A percentile compares a stretch with the other conserved stretches of the same genome.
These are phyloP conservation scores for Phengaris arion DNA, from an alignment of 2,888 invertebrate species.

Conservation along the genomic window DNA sequence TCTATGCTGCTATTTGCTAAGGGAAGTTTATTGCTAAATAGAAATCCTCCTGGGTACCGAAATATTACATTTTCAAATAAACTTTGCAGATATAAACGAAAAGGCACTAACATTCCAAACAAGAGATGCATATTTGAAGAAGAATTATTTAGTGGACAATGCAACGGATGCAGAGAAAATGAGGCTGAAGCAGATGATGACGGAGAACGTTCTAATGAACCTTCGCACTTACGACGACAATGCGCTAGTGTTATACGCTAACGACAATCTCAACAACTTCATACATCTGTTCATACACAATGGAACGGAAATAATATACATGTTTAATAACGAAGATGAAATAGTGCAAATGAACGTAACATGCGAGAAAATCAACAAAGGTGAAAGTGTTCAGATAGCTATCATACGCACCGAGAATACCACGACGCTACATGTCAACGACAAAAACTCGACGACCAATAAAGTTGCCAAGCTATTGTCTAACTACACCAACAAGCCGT, in stretches of 20 bases:
- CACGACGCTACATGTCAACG: conserved; percentile 90
- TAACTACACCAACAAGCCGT: conserved; percentile 91
- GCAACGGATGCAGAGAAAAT: conserved; percentile 81
- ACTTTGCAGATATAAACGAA: conserved; percentile 88
- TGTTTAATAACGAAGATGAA: conserved; percentile 90
- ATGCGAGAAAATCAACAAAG: conserved; percentile 86
- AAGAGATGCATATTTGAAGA: conserved; percentile 87
- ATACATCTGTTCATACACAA: conserved; percentile 91
- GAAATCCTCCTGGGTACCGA: no score
- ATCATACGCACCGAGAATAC: conserved; percentile 85
- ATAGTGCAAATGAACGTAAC: conserved; percentile 89
- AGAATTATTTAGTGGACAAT: conserved; percentile 86
- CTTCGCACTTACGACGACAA: conserved; percentile 91
- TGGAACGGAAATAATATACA: conserved; percentile 88
- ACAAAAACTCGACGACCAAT: conserved; percentile 84
- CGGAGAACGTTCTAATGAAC: conserved; percentile 91
- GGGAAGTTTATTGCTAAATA: no score
- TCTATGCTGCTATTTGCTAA: no score
- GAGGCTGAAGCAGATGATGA: conserved; percentile 86
- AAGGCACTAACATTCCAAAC: conserved; percentile 94
- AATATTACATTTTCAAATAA: background rate
- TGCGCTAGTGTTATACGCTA: conserved; percentile 92
- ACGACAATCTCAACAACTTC: conserved; percentile 96
- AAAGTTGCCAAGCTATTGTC: conserved; percentile 85
- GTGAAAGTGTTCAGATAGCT: conserved; percentile 93